phyloP scores from a whole-genome alignment of 1,140 invertebrate species.

The Euschistus heros region DNA sequence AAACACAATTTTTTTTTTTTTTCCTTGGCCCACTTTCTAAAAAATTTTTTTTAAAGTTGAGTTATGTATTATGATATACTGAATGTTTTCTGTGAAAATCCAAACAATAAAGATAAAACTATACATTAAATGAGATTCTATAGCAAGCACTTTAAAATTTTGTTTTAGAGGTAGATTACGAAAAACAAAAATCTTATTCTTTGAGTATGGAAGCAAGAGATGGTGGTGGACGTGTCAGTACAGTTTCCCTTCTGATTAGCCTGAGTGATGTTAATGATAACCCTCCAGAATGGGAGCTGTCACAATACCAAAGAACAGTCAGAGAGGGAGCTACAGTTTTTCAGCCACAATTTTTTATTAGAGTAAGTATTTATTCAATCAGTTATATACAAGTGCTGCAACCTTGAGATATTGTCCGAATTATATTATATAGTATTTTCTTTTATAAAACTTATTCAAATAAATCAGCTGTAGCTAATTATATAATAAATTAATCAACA shows the following conservation, averaged over 20 bases:
- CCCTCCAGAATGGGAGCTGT: slow-evolving; percentile 58
- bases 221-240: slow-evolving; percentile 56
- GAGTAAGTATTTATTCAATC: slow-evolving; percentile 30
- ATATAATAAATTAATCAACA: too few relatives aligned
- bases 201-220: slow-evolving; percentile 65
- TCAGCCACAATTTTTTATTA: slow-evolving; percentile 62
- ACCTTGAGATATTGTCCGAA: not conserved
- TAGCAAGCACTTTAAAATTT: not conserved
- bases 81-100: too few relatives aligned
- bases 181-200: slow-evolving; percentile 64
- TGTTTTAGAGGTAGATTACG: slow-evolving; percentile 48
- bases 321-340: slow-evolving; percentile 58
- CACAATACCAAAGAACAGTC: slow-evolving; percentile 60
- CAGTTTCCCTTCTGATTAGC: slow-evolving; percentile 56
- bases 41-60: too few relatives aligned
- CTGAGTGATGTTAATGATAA: slow-evolving; percentile 75
- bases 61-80: too few relatives aligned
- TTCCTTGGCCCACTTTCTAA: too few relatives aligned
- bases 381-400: not conserved
- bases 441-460: too few relatives aligned
- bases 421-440: too few relatives aligned
- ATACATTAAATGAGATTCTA: too few relatives aligned
- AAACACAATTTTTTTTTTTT: too few relatives aligned
- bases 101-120: too few relatives aligned
- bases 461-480: too few relatives aligned